Evolutionary conservation across 2,797 vertebrate genomes (phyloP), one percentile per base, ranked within the genome.

Genomic region (Naso thynnoides): DNA sequence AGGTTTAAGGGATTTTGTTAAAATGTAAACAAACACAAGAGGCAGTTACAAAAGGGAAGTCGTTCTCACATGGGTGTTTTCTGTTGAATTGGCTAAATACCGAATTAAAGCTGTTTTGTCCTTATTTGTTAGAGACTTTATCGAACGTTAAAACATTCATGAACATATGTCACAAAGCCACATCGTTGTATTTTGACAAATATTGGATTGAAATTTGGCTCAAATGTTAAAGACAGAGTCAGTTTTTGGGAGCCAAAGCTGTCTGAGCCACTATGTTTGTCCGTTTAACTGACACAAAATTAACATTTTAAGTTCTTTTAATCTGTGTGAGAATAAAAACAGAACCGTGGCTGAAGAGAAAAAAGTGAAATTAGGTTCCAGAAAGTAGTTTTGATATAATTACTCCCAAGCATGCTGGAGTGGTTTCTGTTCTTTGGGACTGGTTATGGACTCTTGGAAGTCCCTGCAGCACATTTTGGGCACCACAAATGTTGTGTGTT

Each of bases 81-180:
- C 45, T 5, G 2, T 36, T 45, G 7, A 42, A 31, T 36, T 1
- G 29, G 4, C n/a, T 62, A 0, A 15, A 16, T 26, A 23, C 71
- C 53, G 44, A 73, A 70, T 63, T 65, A 61, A 54, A 9, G 0
- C 0, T 5, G 3, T 3, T 11, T 16, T 29, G 8, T 23, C 0
- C 0, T n/a, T 0, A 31, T 49, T 1, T 21, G 13, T 52, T 10
- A 18, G 4, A 5, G 0, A 10, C 0, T 0, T 8, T 19, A n/a
- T 7, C 0, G 8, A 4, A 5, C 42, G 8, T 8, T n/a, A 8
- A 2, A 53, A 8, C 21, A 10, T 23, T 0, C 3, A 21, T 36
- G 10, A 5, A 24, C 6, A 9, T 0, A 0, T 49, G 45, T 14
- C 21, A 19, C 16, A 31, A 61, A 61, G 13, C 5, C 14, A 58